Conservation (phyloP, 2,797 vertebrate genomes). For the Enteromius radiatus region DNA sequence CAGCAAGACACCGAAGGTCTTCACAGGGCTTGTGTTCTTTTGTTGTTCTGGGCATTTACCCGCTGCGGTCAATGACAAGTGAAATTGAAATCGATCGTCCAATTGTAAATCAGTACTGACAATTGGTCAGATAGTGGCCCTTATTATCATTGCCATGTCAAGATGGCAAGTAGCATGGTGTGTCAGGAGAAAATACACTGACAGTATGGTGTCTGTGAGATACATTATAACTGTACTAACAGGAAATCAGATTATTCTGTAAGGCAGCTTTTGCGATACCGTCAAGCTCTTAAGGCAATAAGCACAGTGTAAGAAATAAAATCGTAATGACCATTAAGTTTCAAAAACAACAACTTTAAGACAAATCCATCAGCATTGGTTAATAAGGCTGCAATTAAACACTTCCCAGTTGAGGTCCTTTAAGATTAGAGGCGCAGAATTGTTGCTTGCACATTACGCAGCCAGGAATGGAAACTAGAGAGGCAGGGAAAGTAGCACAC, state of each 20-base stretch:
- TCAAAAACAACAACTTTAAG: slow-evolving; percentile 65
- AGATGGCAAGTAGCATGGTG: slow-evolving; percentile 43
- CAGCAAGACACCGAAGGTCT: slow-evolving; percentile 70
- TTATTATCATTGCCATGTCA: slow-evolving; percentile 56
- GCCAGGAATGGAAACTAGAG: slow-evolving; percentile 57
- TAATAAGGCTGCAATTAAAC: slow-evolving; percentile 71
- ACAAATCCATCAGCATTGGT: slow-evolving; percentile 68
- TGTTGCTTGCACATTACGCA: slow-evolving; percentile 62
- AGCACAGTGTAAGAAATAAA: slow-evolving; percentile 66
- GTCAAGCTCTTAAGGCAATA: background rate
- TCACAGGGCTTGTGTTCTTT: slow-evolving; percentile 64
- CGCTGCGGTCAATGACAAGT: slow-evolving; percentile 71
- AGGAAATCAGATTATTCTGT: slow-evolving; percentile 4
- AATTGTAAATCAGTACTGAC: slow-evolving; percentile 70
- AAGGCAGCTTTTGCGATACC: background rate
- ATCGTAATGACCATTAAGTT: slow-evolving; percentile 66
- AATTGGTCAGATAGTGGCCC: slow-evolving; percentile 49
- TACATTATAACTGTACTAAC: slow-evolving; percentile 10
- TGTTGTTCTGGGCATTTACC: slow-evolving; percentile 69
- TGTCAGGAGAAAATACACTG: slow-evolving; percentile 34
- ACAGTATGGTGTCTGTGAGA: background rate
- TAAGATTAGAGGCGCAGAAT: slow-evolving; percentile 58
- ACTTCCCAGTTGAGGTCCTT: slow-evolving; percentile 58
- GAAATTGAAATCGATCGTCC: slow-evolving; percentile 80
- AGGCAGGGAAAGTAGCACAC: slow-evolving; percentile 50